A percentile compares a stretch with the other conserved stretches of the same genome.
Evolutionary conservation across 2,797 vertebrate genomes (phyloP).

Genomic region (Brotula barbata): DNA sequence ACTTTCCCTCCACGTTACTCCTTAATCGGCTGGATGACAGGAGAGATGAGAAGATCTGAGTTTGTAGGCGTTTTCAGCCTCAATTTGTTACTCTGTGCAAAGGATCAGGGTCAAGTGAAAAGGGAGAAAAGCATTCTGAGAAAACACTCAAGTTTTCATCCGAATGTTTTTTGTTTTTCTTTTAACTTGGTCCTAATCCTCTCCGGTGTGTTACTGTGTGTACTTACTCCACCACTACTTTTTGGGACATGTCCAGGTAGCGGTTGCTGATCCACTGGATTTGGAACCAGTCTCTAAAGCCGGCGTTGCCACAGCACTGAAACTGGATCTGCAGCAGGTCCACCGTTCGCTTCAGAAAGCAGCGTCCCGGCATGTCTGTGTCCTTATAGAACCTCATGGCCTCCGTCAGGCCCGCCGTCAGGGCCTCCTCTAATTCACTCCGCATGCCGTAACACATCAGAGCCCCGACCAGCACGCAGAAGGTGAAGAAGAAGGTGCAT

Average conservation of each 20-base stretch:
- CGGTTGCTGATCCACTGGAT: conserved; percentile 91
- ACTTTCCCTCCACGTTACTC: conserved; percentile 88
- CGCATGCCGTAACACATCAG: conserved; percentile 91
- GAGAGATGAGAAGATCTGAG: background rate
- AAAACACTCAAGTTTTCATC: too few relatives aligned
- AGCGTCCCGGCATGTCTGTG: conserved; percentile 89
- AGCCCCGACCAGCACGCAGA: conserved; percentile 88
- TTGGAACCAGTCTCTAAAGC: conserved; percentile 91
- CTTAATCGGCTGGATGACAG: conserved; percentile 79
- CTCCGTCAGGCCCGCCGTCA: conserved; percentile 81
- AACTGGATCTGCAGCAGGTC: conserved; percentile 90
- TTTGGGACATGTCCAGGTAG: conserved; percentile 88
- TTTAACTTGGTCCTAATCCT: background rate
- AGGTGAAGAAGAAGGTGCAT: conserved; percentile 91
- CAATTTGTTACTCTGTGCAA: too few relatives aligned
- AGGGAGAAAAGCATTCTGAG: too few relatives aligned
- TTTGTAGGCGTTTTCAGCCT: background rate
- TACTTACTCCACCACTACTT: conserved; percentile 89
- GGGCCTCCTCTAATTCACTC: conserved; percentile 85
- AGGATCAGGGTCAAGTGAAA: too few relatives aligned
- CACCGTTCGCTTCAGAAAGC: conserved; percentile 88
- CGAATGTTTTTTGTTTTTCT: too few relatives aligned
- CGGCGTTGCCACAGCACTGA: conserved; percentile 89
- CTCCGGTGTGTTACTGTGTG: background rate
- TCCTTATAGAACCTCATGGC: conserved; percentile 90